A percentile compares a stretch with the other conserved stretches of the same genome.
Evolutionary conservation across 2,113 vertebrate species (phyloP).

Genomic region (Bubo scandiacus): DNA sequence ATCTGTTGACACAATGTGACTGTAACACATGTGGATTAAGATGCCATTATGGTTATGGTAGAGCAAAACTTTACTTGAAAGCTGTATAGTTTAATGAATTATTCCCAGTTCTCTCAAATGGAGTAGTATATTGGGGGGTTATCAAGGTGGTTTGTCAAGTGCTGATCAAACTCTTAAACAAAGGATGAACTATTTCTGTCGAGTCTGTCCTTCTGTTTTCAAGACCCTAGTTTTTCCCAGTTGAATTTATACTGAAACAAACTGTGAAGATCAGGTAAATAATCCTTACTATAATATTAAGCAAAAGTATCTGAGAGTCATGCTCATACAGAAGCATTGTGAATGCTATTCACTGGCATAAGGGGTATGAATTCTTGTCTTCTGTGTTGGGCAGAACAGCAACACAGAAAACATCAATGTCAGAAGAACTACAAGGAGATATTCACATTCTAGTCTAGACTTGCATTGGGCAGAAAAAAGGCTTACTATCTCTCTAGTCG

Average conservation of each 20-base stretch:
- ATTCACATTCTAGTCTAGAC: not conserved
- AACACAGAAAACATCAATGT: not conserved
- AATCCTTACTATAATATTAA: not conserved
- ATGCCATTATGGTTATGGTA: not conserved
- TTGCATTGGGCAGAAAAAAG: not conserved
- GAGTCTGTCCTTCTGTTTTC: not conserved
- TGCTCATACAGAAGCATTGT: not conserved
- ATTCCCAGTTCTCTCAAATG: not conserved
- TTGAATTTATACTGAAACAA: not conserved
- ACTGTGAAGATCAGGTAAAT: not conserved
- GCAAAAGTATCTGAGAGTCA: not conserved
- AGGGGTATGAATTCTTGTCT: not conserved
- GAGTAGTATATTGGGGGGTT: not conserved
- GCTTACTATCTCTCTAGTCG: not conserved
- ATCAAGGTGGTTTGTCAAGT: not conserved
- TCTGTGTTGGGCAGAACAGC: not conserved
- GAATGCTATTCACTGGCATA: not conserved
- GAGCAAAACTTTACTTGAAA: not conserved
- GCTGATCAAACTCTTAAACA: not conserved
- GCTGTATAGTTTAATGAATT: not conserved
- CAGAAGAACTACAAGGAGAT: not conserved
- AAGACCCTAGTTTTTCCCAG: not conserved
- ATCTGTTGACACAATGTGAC: not conserved
- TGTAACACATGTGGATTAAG: accelerated
- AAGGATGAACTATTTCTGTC: not conserved